Evolutionary conservation across 2,113 vertebrate species (phyloP).

Genomic region (Corydoras maculifer): DNA sequence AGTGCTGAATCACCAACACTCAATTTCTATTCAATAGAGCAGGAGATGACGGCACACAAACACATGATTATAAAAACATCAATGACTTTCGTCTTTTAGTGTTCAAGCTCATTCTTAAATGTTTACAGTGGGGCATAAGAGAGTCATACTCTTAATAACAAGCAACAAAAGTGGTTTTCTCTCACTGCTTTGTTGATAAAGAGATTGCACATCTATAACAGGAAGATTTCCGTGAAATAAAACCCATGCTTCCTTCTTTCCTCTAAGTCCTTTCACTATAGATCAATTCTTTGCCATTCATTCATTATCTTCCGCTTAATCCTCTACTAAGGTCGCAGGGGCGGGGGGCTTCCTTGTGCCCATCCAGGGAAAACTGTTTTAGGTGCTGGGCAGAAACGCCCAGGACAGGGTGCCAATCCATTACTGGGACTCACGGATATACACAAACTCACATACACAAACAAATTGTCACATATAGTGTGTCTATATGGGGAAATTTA

Average conservation of each 20-base stretch:
- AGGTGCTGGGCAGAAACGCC: no score
- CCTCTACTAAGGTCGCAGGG: no score
- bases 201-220: slow-evolving; percentile 42
- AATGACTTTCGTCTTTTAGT: slow-evolving; percentile 12
- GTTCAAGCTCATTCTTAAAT: not conserved
- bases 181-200: slow-evolving; percentile 10
- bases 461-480: no score
- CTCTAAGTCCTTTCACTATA: not conserved
- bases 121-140: slow-evolving; percentile 13
- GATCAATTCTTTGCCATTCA: not conserved
- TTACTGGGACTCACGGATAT: no score
- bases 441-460: no score
- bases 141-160: not conserved
- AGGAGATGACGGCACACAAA: slow-evolving; percentile 5
- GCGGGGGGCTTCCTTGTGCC: no score
- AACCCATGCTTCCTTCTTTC: not conserved
- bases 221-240: slow-evolving; percentile 33
- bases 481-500: no score
- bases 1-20: slow-evolving; percentile 26
- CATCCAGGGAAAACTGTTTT: no score
- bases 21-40: slow-evolving; percentile 19
- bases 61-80: slow-evolving; percentile 8
- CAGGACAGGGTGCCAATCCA: no score
- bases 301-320: no score
- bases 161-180: slow-evolving; percentile 14